Base-by-base conservation (phyloP, 2,113 vertebrate genomes). In the Morphnarchus princeps region DNA sequence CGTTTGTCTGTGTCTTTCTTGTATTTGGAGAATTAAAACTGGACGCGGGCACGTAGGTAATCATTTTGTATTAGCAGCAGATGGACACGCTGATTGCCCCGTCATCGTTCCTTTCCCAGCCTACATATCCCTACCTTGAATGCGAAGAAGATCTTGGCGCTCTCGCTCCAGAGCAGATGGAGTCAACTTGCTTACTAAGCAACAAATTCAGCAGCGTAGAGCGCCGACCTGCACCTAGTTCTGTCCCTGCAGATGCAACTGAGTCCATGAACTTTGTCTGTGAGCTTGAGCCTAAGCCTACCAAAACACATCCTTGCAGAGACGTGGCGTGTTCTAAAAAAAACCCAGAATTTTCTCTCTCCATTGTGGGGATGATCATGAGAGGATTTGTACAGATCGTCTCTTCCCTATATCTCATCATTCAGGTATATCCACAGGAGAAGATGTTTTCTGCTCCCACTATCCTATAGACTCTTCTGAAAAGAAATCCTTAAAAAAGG, bases 251-350 rank as follows among this genome's bases (percentile, higher is more conserved):
- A 85, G 31, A 24, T 26, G 34, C 12, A 84, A 54, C 12, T 22
- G 26, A 66, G 24, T 90, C 55, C 15, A 10, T 3, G 59, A 20
- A 36, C 20, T 36, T 62, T 12, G 21, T 66, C 55, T 62, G 21
- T 24, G 54, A 87, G 29, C 16, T 36, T 16, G 12, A 81, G 49
- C 19, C 42, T n/a, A 52, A 89, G 49, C 13, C 19, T 34, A 88
- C 42, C 3, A 3, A 63, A 87, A 67, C 32, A 77, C 10, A 74
- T 19, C n/a, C 50, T 21, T 58, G 43, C 17, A 70, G 10, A 85
- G 26, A 83, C 14, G 34, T 4, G 18, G 5, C 0, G 0, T n/a
- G 26, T 47, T 65, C 31, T 67, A 9, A 59, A 57, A 55, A 52
- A 67, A 19, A 10, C 4, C 0, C 16, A 45, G 3, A 57, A 54